Conservation (phyloP, 2,797 vertebrate species). For the Salarias fasciatus region DNA sequence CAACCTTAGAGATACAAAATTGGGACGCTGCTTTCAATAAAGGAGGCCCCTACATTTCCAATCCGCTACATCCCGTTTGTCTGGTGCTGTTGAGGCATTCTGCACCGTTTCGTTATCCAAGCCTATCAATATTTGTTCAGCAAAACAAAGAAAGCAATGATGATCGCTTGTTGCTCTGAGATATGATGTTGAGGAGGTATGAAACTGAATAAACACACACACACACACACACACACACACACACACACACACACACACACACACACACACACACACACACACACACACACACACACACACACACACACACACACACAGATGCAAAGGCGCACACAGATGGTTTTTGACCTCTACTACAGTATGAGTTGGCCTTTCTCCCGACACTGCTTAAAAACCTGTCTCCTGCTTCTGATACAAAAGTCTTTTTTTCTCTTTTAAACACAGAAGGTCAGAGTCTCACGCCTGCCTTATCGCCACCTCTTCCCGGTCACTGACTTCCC, state of each 20-base stretch:
- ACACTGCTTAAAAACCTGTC: constrained; percentile 25
- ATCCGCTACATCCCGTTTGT: too few species aligned
- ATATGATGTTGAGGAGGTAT: too few species aligned
- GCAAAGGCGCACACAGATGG: constrained; percentile 43
- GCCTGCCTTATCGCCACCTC: constrained; percentile 59
- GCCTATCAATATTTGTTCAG: too few species aligned
- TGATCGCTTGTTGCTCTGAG: too few species aligned
- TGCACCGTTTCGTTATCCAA: too few species aligned
- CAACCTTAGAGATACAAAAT: too few species aligned
- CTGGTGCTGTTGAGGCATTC: too few species aligned
- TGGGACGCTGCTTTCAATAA: too few species aligned
- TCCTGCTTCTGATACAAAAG: constrained; percentile 15
- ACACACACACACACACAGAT: constrained; percentile 1
- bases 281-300: background rate
- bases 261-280: background rate
- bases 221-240: constrained; percentile 12
- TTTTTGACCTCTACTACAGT: constrained; percentile 68
- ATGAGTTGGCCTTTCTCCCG: constrained; percentile 81
- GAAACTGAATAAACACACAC: background rate
- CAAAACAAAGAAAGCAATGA: too few species aligned
- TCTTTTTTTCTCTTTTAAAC: constrained; percentile 8
- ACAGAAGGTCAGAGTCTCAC: constrained; percentile 15
- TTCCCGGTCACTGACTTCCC: constrained; percentile 34
- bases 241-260: constrained; percentile 19
- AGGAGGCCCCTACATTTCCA: too few species aligned